These are phyloP conservation scores for Rhagonycha fulva DNA, from an alignment of 2,888 invertebrate genomes.

Conservation along the genomic window DNA sequence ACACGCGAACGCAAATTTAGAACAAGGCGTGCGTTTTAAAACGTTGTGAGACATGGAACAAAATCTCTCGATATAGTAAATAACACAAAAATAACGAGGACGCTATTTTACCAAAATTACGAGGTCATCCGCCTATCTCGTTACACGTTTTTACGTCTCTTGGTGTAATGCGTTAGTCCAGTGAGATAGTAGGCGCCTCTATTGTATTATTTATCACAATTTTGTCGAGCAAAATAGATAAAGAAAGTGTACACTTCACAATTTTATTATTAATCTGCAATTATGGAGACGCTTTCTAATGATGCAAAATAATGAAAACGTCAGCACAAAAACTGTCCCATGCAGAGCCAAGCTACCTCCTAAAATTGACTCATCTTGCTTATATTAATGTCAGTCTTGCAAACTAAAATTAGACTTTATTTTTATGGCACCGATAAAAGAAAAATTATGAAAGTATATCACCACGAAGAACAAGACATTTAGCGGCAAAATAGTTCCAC, in stretches of 20 bases:
- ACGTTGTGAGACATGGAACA: background rate
- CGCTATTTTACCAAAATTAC: constrained; percentile 3
- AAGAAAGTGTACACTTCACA: constrained; percentile 7
- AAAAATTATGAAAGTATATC: background rate
- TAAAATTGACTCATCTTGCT: background rate
- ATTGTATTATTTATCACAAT: constrained; percentile 10
- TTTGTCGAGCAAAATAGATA: constrained; percentile 12
- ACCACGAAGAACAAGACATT: background rate
- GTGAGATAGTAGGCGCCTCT: constrained; percentile 6
- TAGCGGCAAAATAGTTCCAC: background rate
- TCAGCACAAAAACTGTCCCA: background rate
- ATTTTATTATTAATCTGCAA: background rate
- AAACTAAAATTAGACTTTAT: background rate
- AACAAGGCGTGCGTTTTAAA: background rate
- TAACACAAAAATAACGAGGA: constrained; percentile 8
- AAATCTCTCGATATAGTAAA: constrained; percentile 1
- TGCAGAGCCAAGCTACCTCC: background rate
- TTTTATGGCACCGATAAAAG: background rate
- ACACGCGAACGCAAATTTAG: constrained; percentile 11
- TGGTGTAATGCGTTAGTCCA: constrained; percentile 1
- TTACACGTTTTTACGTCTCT: constrained; percentile 4
- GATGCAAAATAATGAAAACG: background rate
- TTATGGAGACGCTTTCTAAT: background rate
- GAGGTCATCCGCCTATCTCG: background rate
- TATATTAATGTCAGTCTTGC: background rate